Conservation (phyloP, 2,888 invertebrate species). For the Bombylius discolor region DNA sequence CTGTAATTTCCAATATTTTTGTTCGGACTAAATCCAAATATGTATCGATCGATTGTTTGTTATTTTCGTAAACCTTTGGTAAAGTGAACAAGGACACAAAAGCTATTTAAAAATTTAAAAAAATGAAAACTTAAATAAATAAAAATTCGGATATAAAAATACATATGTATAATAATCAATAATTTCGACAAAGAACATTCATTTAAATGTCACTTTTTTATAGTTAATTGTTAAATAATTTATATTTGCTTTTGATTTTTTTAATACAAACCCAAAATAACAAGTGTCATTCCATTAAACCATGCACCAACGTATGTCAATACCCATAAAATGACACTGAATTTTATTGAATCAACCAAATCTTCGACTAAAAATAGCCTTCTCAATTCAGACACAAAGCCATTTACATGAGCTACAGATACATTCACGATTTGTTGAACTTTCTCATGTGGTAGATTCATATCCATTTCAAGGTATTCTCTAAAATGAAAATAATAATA, state of each 20-base stretch:
- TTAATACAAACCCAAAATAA: constrained; percentile 69
- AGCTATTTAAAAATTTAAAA: constrained; percentile 44
- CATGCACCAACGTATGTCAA: constrained; percentile 95
- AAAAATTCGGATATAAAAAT: too few relatives aligned
- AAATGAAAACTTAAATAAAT: not conserved
- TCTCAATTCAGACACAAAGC: constrained; percentile 68
- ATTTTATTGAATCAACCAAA: constrained; percentile 90
- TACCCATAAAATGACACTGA: constrained; percentile 88
- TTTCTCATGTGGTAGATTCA: constrained; percentile 81
- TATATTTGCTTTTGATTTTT: not conserved
- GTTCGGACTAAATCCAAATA: constrained; percentile 76
- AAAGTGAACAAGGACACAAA: constrained; percentile 87
- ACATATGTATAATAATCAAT: too few relatives aligned
- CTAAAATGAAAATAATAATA: constrained; percentile 34
- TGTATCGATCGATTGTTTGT: constrained; percentile 86
- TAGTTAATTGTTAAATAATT: too few relatives aligned
- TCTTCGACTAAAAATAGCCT: constrained; percentile 93
- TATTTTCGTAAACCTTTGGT: constrained; percentile 92
- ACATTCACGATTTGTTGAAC: constrained; percentile 78
- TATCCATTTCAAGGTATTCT: constrained; percentile 74
- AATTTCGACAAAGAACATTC: too few relatives aligned
- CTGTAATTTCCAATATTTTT: constrained; percentile 77
- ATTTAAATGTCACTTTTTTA: too few relatives aligned
- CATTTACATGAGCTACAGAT: constrained; percentile 78
- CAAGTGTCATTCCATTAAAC: constrained; percentile 98